Evolutionary conservation across 2,113 vertebrate species (phyloP).

Genomic region (Sinocyclocheilus anophthalmus): DNA sequence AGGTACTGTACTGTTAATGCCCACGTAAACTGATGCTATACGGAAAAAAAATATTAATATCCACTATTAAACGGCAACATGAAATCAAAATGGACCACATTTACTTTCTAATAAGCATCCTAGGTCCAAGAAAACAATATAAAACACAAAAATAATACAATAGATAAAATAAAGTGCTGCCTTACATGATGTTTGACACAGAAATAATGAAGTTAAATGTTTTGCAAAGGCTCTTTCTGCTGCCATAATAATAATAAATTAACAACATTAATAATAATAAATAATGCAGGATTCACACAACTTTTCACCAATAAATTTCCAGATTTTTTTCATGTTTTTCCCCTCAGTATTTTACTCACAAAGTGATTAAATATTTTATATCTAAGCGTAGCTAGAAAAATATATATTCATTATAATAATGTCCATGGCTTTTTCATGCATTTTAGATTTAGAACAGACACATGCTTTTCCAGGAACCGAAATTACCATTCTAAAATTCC

Average conservation of each 20-base stretch:
- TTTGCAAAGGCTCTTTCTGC: not conserved
- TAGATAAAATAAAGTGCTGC: not conserved
- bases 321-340: too few species aligned
- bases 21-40: not conserved
- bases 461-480: not conserved
- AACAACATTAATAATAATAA: not conserved
- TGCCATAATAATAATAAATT: not conserved
- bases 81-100: not conserved
- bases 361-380: too few species aligned
- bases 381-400: too few species aligned
- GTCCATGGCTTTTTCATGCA: not conserved
- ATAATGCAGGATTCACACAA: not conserved
- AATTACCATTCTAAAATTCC: not conserved
- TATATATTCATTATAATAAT: not conserved
- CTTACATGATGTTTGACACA: not conserved
- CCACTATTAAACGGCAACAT: not conserved
- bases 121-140: not conserved
- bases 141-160: not conserved
- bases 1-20: constrained; percentile 7
- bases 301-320: not conserved
- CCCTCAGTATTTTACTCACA: too few species aligned
- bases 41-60: not conserved
- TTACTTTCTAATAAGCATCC: not conserved
- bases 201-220: not conserved
- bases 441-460: too few species aligned